phyloP scores from a whole-genome alignment of 2,113 vertebrate genomes.

The Fregetta grallaria region DNA sequence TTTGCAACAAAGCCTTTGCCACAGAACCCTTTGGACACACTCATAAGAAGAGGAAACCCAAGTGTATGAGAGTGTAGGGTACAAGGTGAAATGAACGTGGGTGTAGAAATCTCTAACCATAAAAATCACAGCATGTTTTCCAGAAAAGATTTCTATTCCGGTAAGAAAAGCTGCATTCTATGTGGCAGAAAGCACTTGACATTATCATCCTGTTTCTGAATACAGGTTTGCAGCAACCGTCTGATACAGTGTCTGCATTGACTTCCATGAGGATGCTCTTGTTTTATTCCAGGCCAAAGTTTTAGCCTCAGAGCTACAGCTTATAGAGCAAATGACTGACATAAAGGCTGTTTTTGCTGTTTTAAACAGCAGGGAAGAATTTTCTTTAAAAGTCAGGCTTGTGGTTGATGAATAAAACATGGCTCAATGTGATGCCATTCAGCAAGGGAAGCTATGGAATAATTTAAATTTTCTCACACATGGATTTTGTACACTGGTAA shows the following conservation, averaged over 20 bases:
- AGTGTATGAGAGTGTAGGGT: neutral
- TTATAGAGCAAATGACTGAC: neutral
- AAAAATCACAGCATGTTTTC: neutral
- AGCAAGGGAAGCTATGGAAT: constrained; percentile 32
- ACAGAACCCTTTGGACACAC: neutral
- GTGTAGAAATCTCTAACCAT: neutral
- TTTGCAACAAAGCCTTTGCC: neutral
- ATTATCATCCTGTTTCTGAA: neutral
- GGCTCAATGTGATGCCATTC: constrained; percentile 14
- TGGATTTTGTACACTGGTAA: neutral
- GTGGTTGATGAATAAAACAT: constrained; percentile 57
- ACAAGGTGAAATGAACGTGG: neutral
- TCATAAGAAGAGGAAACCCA: neutral
- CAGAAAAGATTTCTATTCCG: neutral
- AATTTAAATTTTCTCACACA: constrained; percentile 28
- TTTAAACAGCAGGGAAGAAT: neutral
- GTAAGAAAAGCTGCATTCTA: neutral
- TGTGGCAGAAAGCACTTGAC: neutral
- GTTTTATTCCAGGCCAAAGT: neutral
- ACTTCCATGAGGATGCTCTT: neutral
- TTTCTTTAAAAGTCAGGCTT: neutral
- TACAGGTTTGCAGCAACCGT: neutral
- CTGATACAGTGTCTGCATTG: neutral
- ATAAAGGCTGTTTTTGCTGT: neutral
- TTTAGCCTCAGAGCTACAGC: neutral